These are phyloP conservation scores for Stylophora pistillata DNA, from an alignment of 64 coral and sea anemone genomes.

Conservation along the genomic window DNA sequence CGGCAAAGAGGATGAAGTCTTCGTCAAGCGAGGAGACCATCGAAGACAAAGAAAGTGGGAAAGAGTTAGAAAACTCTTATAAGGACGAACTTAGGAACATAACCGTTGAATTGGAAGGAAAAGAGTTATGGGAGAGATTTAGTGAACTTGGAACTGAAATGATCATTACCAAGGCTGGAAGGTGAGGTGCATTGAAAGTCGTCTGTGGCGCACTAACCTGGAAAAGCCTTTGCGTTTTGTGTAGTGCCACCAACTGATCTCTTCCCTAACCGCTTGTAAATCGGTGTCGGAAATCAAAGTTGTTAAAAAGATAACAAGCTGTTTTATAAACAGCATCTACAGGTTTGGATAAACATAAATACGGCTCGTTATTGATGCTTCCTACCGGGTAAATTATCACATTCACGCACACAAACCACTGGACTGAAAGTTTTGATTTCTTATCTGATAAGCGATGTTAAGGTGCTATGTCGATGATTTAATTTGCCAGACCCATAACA, in stretches of 20 bases:
- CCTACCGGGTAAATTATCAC: background rate
- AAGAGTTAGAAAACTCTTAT: constrained; percentile 18
- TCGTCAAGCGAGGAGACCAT: constrained; percentile 18
- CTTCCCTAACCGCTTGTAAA: constrained; percentile 41
- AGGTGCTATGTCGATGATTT: constrained; percentile 2
- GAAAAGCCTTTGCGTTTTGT: constrained; percentile 24
- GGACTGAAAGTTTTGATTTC: constrained; percentile 23
- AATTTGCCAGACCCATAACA: constrained; percentile 6
- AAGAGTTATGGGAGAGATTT: constrained; percentile 95
- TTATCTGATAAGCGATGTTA: constrained; percentile 22
- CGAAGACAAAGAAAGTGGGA: constrained; percentile 41
- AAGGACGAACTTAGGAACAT: constrained; percentile 76
- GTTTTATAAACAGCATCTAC: constrained; percentile 48
- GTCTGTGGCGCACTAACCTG: background rate
- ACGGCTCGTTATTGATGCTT: background rate
- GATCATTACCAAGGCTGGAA: constrained; percentile 99
- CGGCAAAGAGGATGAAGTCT: constrained; percentile 43
- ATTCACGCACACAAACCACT: constrained; percentile 34
- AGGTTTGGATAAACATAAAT: constrained; percentile 19
- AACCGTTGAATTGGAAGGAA: constrained; percentile 81
- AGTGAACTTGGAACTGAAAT: constrained; percentile 99
- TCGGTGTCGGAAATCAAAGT: constrained; percentile 36
- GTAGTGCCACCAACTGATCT: constrained; percentile 29
- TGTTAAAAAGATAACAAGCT: constrained; percentile 53
- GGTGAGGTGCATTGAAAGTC: constrained; percentile 51